Percentiles rank a stretch among this genome's conserved stretches.
Evolutionary conservation across 2,113 vertebrate genomes (phyloP).

Genomic region (human (Homo sapiens)): GRCh38 chr14:92984501-92985000

Average conservation of each 20-base stretch:
- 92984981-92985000: neutral
- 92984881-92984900: neutral
- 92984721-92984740: neutral
- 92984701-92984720: fast-evolving
- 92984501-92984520: neutral
- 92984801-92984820: neutral
- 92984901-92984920: neutral
- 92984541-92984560: neutral
- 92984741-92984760: neutral
- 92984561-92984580: neutral
- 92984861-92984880: neutral
- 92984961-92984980: neutral
- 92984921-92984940: neutral
- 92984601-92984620: neutral
- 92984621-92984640: neutral
- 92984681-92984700: neutral
- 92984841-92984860: neutral
- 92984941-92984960: neutral
- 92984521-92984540: neutral
- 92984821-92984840: neutral
- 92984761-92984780: neutral
- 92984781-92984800: too few species aligned
- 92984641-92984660: neutral
- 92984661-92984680: neutral
- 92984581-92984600: neutral